phyloP scores from a whole-genome alignment of 2,797 vertebrate species.

The Gymnoscopelus microlampas region DNA sequence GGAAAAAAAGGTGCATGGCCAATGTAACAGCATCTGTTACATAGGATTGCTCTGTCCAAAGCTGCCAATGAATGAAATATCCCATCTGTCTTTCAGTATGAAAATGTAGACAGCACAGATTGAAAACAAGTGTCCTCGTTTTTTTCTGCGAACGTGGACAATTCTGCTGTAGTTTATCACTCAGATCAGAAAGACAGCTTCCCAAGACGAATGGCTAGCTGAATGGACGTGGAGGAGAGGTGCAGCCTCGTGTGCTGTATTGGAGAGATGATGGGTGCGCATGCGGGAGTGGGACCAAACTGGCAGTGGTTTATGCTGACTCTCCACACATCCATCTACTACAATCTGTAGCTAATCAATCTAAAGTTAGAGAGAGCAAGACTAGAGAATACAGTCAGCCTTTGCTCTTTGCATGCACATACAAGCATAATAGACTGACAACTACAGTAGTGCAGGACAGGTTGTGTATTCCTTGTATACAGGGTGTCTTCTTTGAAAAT shows the following conservation, averaged over 20 bases:
- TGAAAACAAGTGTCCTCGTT: constrained; percentile 84
- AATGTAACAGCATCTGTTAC: constrained; percentile 39
- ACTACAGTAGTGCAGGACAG: background rate
- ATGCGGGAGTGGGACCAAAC: constrained; percentile 80
- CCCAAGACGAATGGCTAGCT: constrained; percentile 81
- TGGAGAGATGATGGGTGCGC: constrained; percentile 80
- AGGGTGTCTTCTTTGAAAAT: background rate
- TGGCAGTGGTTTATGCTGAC: constrained; percentile 86
- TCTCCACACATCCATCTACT: constrained; percentile 83
- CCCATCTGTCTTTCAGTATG: constrained; percentile 78
- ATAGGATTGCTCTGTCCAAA: constrained; percentile 39
- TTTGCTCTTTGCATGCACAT: constrained; percentile 63
- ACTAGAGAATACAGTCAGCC: constrained; percentile 73
- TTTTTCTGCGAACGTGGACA: constrained; percentile 82
- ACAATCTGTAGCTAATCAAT: constrained; percentile 87
- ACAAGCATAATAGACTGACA: constrained; percentile 22
- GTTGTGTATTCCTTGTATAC: background rate
- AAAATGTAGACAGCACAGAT: constrained; percentile 83
- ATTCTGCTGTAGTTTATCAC: constrained; percentile 85
- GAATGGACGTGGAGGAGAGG: constrained; percentile 78
- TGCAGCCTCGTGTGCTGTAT: constrained; percentile 71
- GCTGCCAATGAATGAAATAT: constrained; percentile 76
- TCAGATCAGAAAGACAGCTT: constrained; percentile 81
- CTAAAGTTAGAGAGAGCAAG: constrained; percentile 80
- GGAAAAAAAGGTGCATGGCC: constrained; percentile 44